These are phyloP conservation scores for Aleiodes alternator DNA, from an alignment of 2,888 invertebrate genomes.

Conservation along the genomic window DNA sequence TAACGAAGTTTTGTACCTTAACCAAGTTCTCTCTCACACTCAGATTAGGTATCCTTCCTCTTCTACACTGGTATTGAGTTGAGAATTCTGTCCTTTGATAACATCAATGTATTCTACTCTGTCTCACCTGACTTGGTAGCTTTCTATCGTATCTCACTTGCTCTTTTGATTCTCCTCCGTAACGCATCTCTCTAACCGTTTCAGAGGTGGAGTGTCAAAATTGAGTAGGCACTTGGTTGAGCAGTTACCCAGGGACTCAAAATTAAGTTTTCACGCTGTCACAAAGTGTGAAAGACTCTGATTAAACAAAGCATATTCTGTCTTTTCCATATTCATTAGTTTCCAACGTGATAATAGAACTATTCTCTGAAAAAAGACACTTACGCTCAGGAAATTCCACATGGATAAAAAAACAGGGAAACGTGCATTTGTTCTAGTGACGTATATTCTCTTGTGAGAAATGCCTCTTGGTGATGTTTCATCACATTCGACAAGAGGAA, in stretches of 20 bases:
- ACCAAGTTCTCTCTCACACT: conserved; percentile 43
- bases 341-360: too few species aligned
- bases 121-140: conserved; percentile 43
- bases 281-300: conserved; percentile 71
- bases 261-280: conserved; percentile 73
- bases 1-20: conserved; percentile 70
- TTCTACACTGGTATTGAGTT: conserved; percentile 23
- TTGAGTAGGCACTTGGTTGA: conserved; percentile 64
- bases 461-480: too few species aligned
- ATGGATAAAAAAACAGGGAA: too few species aligned
- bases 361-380: too few species aligned
- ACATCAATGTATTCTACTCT: conserved; percentile 20
- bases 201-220: conserved; percentile 71
- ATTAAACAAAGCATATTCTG: conserved; percentile 67
- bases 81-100: conserved; percentile 30
- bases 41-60: conserved; percentile 33
- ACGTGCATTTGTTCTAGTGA: too few species aligned
- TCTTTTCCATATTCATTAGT: conserved; percentile 56
- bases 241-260: conserved; percentile 60
- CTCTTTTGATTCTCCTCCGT: conserved; percentile 44
- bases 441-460: too few species aligned
- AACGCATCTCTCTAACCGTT: conserved; percentile 52
- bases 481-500: too few species aligned
- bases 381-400: too few species aligned
- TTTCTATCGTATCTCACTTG: conserved; percentile 49